These are phyloP conservation scores for Betta splendens DNA, from an alignment of 2,797 vertebrate species.

Conservation along the genomic window DNA sequence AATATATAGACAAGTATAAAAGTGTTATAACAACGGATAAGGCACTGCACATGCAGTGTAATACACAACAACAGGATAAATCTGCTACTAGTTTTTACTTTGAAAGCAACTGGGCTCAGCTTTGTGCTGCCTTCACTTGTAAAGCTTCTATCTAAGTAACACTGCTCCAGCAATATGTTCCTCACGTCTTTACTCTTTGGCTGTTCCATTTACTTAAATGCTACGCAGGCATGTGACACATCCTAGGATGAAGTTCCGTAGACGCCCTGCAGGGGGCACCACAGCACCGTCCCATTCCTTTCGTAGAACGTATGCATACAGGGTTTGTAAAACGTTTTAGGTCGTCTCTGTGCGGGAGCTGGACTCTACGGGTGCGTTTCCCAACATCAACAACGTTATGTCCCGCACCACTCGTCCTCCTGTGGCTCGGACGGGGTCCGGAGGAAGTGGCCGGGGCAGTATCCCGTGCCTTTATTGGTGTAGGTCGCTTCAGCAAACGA, in stretches of 20 bases:
- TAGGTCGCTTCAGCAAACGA: slow-evolving; percentile 34
- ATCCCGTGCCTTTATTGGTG: neutral
- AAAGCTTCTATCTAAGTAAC: neutral
- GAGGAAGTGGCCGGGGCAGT: slow-evolving; percentile 11
- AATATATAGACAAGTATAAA: no score
- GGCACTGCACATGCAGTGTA: neutral
- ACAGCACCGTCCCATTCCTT: neutral
- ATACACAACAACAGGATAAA: neutral
- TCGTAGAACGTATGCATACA: slow-evolving; percentile 1
- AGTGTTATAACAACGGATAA: neutral
- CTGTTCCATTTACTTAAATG: neutral
- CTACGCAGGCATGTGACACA: neutral
- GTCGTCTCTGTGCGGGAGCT: neutral
- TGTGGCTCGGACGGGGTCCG: slow-evolving; percentile 76
- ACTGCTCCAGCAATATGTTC: neutral
- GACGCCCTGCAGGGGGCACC: slow-evolving; percentile 55
- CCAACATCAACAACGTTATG: slow-evolving; percentile 32
- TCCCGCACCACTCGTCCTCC: slow-evolving; percentile 80
- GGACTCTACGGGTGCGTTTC: neutral
- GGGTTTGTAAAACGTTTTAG: neutral
- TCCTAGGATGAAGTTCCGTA: slow-evolving; percentile 11
- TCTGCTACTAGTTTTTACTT: neutral
- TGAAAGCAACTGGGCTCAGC: neutral
- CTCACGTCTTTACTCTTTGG: no score
- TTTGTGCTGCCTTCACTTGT: neutral